Base-by-base conservation (phyloP, 2,888 invertebrate species). In the Caenorhabditis afra region DNA sequence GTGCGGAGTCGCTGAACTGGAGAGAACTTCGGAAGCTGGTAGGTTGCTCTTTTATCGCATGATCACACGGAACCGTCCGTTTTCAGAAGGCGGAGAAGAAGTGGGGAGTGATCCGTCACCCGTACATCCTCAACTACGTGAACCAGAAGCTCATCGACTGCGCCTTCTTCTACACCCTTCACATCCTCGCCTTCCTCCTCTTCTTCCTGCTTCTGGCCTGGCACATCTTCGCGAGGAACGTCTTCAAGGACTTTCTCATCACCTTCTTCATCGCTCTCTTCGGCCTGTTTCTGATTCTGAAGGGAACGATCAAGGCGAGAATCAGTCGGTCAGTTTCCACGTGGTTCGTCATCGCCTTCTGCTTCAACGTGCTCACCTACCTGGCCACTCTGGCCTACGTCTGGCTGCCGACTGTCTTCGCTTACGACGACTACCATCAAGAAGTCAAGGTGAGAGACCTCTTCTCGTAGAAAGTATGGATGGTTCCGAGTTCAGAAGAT, bases 131-230 rank as follows among this genome's bases (percentile, higher is more conserved):
- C 37, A 87, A 89, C 53, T 89, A 74, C 59, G 62, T 89, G 58
- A 88, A 89, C 59, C 87, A 86, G 58, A 79, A 81, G 22, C 59
- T 84, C 11, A 50, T 81, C 14, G 82, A 84, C 58, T 87, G 87
- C 52, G 85, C 87, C 1, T 45, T 83, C 14, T 87, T 87, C 68
- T 89, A 89, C 70, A 74, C 83, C 18, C 22, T 82, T 22, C 85
- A 85, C 49, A 81, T 84, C 14, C 14, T 83, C n/a, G 71, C 85
- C 1, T 88, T 87, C 74, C 87, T 87, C 68, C 4, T 77, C 20
- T 89, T 89, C 55, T 82, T 89, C n/a, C 81, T 88, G n/a, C 78
- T 89, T n/a, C 76, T 89, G 1, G 89, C 87, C 23, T 85, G 85
- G 50, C 89, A 89, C 66, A 83, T 89, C 35, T 85, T 86, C 79